Base-by-base conservation (phyloP, 1,140 invertebrate species). In the Conopomorpha cramerella region DNA sequence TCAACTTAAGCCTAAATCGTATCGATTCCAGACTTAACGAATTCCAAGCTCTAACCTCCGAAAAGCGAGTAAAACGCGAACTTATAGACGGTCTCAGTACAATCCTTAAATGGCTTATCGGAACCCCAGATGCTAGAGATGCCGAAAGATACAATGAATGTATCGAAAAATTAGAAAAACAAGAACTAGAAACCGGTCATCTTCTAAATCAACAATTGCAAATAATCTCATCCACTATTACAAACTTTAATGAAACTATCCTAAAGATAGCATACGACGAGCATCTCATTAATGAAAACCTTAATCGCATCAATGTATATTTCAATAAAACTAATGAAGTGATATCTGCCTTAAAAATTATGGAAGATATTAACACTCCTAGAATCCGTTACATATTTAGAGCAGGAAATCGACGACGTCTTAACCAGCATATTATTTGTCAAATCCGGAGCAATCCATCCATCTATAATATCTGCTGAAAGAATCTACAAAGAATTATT, bases 81-180 rank as follows among this genome's bases (percentile, higher is more conserved):
- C 4, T 59, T 12, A 16, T 60, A 15, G 49, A 63, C 36, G 55
- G 54, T 14, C 36, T 54, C 16, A 51, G 52, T 11, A 39, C 47
- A 11, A 31, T 46, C n/a, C 37, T 59, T 8, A 65, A 63, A 42
- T 68, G 49, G 50, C 33, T 61, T 6, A 63, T 68, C 16, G 56
- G 61, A n/a, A 46, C 45, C 2, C 51, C 55, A 1, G 51, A 52
- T 32, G 39, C 48, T 2, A 43, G 43, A 14, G 51, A 59, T 38
- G 55, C 49, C 2, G 44, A 51, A 31, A 38, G 26, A 7, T 45
- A 49, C 18, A 43, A 49, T 13, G 30, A 49, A 36, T 49, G 43
- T 30, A 52, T 52, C 16, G 34, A 52, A 18, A 28, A 25, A 29
- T 30, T 54, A 15, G 43, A 48, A 38, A 47, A 46, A 36, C 47